Conservation (phyloP, 1,140 invertebrate genomes). For the Drosophila miranda region DNA sequence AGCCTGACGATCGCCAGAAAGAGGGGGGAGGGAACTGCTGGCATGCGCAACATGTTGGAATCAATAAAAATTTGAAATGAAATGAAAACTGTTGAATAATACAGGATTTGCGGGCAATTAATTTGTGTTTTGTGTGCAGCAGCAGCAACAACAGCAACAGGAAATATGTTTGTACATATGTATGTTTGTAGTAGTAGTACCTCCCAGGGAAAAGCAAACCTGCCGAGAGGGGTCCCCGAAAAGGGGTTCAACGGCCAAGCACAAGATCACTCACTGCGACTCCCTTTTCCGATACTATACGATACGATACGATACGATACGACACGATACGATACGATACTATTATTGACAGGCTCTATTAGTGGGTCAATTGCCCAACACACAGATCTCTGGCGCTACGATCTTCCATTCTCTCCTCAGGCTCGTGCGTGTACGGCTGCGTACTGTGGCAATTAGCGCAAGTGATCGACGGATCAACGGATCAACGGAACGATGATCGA, state of each 20-base stretch:
- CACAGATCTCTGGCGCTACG: constrained; percentile 32
- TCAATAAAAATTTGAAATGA: constrained; percentile 74
- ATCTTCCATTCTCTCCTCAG: constrained; percentile 29
- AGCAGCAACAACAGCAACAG: constrained; percentile 60
- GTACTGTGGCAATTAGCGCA: constrained; percentile 68
- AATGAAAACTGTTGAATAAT: constrained; percentile 78
- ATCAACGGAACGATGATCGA: constrained; percentile 32
- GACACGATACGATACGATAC: background rate
- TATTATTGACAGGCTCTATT: constrained; percentile 70
- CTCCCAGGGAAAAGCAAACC: constrained; percentile 12
- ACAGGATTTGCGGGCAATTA: constrained; percentile 82
- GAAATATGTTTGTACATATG: constrained; percentile 46
- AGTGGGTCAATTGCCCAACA: constrained; percentile 71
- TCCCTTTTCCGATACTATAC: background rate
- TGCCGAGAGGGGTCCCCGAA: background rate
- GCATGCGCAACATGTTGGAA: constrained; percentile 76
- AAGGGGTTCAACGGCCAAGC: constrained; percentile 62
- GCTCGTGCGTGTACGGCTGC: constrained; percentile 49
- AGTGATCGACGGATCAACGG: constrained; percentile 17
- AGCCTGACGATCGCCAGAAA: constrained; percentile 28
- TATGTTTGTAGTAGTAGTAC: too few relatives aligned
- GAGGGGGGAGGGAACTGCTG: constrained; percentile 6
- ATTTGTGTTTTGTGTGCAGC: constrained; percentile 54
- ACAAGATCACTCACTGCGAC: background rate
- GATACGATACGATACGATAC: background rate